Evolutionary conservation across 2,888 invertebrate species (phyloP), one percentile per base, ranked within the genome.

Genomic region (Ophion slaviceki): DNA sequence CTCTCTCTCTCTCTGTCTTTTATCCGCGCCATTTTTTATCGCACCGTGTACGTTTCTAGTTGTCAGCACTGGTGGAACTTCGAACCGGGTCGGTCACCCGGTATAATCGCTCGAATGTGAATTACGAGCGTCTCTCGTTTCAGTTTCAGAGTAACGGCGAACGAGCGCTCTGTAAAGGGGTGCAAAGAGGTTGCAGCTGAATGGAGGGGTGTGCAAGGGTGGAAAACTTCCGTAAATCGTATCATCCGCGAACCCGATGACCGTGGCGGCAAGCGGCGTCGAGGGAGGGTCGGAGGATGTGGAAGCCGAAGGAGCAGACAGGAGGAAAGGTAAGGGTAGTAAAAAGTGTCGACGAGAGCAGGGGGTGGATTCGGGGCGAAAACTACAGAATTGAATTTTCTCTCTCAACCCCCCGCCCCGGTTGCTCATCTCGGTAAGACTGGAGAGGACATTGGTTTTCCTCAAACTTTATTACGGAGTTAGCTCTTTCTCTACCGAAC

Each of bases 391-490:
- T 85, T 85, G 85, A 85, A 82, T 85, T 85, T 85, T 85, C 79
- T 62, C 79, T 82, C 64, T 36, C 66, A 20, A 53, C 45, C 2
- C 4, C 32, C 36, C 64, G 11, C 20, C 17, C 66, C 36, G 7
- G 28, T 20, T 32, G 24, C 32, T 76, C 59, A n/a, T 68, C 68
- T 78, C 59, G 57, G 79, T 85, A 64, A 61, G 74, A 66, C 70
- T 74, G 59, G 75, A 76, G 79, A 68, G 85, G 82, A 82, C 85
- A 82, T 85, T 85, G 82, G 85, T 85, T 85, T 85, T 85, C 71
- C 82, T 71, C 85, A 85, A 85, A 85, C 85, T 85, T 85, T 85
- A 85, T 85, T 85, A 82, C 71, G 20, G 82, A 85, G 82, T 82
- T 85, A 80, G 82, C 82, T 75, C 82, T 80, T 76, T 82, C 79